Evolutionary conservation across 2,888 invertebrate species (phyloP), one percentile per base, ranked within the genome.

Genomic region (Helicoverpa assulta): DNA sequence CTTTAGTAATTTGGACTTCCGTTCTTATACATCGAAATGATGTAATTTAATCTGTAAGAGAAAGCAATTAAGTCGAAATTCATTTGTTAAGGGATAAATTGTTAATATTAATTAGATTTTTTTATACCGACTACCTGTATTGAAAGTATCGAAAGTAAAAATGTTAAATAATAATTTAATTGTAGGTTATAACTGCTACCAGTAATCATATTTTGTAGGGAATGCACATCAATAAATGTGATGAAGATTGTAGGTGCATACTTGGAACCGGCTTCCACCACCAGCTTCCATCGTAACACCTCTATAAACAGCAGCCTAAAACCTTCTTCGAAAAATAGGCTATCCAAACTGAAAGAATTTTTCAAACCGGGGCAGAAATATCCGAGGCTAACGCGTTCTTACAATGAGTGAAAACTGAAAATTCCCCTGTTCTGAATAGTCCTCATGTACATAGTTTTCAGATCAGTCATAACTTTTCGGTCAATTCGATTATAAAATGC

Each of bases 1-100:
- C 84, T 81, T 85, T 76, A 84, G 82, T 88, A 84, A 80, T 86
- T 83, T 81, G 73, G 84, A 89, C 88, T 89, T 88, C 89, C 88
- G 88, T 87, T 88, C 86, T 77, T 67, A 64, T 70, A 66, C 55
- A 62, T 62, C 56, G 50, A 60, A 70, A 61, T 65, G 76, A 72
- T 74, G 65, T 68, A 74, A 70, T 79, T 79, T 76, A 73, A 73
- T 64, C 66, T 74, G 67, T 76, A 81, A 70, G 53, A 43, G 65
- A 72, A 78, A 73, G 64, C 54, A 62, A 73, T 81, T 72, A 74
- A 78, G 81, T 67, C 50, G n/a, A 70, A 73, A 73, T 80, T 75
- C 69, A 70, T 71, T 71, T 69, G 58, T 54, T 47, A 50, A 67
- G n/a, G 55, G 52, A 57, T 65, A 56, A 65, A 78, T 68, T 57